Evolutionary conservation across 2,113 vertebrate genomes (phyloP), one percentile per base, ranked within the genome.

Genomic region (Alaudala cheleensis): DNA sequence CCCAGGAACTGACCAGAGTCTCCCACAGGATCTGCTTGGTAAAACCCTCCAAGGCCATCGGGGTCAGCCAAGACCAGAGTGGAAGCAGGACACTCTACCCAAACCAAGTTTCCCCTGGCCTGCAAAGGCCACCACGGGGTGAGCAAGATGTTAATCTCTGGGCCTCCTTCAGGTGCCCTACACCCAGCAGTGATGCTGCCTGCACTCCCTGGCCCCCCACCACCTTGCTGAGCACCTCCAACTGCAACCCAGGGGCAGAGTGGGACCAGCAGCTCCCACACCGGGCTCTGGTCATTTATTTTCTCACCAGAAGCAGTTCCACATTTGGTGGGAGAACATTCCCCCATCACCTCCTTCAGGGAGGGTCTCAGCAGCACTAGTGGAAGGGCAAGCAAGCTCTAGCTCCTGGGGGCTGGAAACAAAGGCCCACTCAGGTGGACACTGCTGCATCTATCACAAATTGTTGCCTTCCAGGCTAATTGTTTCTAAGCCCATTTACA

Each of bases 251-350:
- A 3, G 1, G 44, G 39, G 62, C 51, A 81, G 77, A 69, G 33
- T 1, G 18, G 31, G 18, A n/a, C 18, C 70, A 74, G 58, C 37
- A 81, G 64, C 64, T 66, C 82, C 57, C 56, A 44, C 66, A 6
- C 0, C 1, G 37, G 26, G 31, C 26, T 73, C 53, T 33, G 47
- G 8, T 26, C 58, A n/a, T 34, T 73, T 28, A 23, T 56, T 70
- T 86, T 42, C 72, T 60, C 69, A 62, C 29, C 91, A 51, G 65
- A 15, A 78, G 44, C 39, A 60, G 45, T 3, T 3, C 64, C 64
- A 64, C 0, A 0, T 42, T 58, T 0, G 0, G 37, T 28, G 28
- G 62, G 56, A 81, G 20, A 92, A 74, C 0, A 0, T 39, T 49
- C 13, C 50, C 42, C 29, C 51, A n/a, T 3, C 64, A 15, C 12